A percentile compares a stretch with the other conserved stretches of the same genome.
Evolutionary conservation across 23 tunicate genomes (phyloP).

Genomic region (Halocynthia roretzi): DNA sequence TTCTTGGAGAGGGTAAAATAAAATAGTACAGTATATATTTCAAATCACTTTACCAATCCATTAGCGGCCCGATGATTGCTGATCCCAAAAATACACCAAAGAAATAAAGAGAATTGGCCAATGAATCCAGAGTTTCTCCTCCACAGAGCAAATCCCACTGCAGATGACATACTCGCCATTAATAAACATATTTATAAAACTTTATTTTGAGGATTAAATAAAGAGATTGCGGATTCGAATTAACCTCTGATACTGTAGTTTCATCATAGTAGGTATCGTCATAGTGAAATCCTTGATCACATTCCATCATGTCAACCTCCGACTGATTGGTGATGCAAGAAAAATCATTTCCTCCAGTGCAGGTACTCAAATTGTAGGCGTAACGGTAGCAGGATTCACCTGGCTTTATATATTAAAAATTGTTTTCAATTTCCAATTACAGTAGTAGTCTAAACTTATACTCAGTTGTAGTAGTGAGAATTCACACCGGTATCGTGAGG

Average conservation of each 20-base stretch:
- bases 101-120: constrained; percentile 3
- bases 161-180: background rate
- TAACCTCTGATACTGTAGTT: constrained; percentile 23
- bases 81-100: constrained; percentile 6
- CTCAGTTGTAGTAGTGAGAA: background rate
- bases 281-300: constrained; percentile 17
- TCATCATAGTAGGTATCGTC: constrained; percentile 20
- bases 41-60: constrained; percentile 2
- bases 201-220: no score
- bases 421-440: background rate
- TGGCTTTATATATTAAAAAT: constrained; percentile 6
- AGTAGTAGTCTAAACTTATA: no score
- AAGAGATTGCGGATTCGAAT: background rate
- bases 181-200: no score
- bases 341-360: constrained; percentile 17
- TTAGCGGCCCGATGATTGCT: background rate
- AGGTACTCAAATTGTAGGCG: constrained; percentile 41
- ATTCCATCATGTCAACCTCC: background rate
- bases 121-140: background rate
- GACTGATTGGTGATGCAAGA: constrained; percentile 20
- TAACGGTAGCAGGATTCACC: constrained; percentile 24
- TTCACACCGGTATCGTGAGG: constrained; percentile 10
- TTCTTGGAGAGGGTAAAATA: background rate
- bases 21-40: no score
- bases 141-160: constrained; percentile 10